Base-by-base conservation (phyloP, 2,113 vertebrate genomes). In the Chauna torquata region DNA sequence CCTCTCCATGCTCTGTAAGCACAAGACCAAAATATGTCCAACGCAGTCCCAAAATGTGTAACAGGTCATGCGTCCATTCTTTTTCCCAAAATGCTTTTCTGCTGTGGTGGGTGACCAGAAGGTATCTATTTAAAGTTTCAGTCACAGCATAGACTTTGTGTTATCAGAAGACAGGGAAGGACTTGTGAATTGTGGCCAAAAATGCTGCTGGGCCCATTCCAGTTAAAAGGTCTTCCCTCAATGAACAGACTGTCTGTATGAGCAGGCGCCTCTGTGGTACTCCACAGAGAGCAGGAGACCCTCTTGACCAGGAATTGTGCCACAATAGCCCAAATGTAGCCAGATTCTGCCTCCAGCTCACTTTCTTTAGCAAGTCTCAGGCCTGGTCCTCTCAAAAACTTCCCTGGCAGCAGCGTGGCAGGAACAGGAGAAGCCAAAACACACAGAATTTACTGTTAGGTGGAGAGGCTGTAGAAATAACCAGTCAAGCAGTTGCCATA, bases 61-160 rank as follows among this genome's bases (percentile, higher is more conserved):
- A 57, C 8, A 47, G 17, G 5, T 32, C 32, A 62, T 13, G 49
- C 16, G 57, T 36, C 3, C 6, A 42, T n/a, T 22, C 16, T 68
- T 77, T 16, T 79, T 38, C 13, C 17, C 44, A 47, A 86, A 25
- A 88, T 30, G 11, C 2, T 44, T 68, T 55, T 71, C 24, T 88
- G 12, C 4, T 74, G 20, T 70, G 34, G 30, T 5, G 3, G 28
- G 65, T 52, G 34, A 65, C 30, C 27, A 69, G 36, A 52, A 74
- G 2, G 19, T 13, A 61, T 20, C 11, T 59, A 17, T 9, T 62
- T 52, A 52, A 36, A 50, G n/a, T 64, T 77, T 64, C 68, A 77
- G 34, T n/a, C 49, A 69, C 9, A 76, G 6, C 0, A 0, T 16
- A 79, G n/a, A 57, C 9, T 16, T 34, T 18, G 0, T 62, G 23